Base-by-base conservation (phyloP, 1,140 invertebrate genomes). In the Camponotus vicinus region DNA sequence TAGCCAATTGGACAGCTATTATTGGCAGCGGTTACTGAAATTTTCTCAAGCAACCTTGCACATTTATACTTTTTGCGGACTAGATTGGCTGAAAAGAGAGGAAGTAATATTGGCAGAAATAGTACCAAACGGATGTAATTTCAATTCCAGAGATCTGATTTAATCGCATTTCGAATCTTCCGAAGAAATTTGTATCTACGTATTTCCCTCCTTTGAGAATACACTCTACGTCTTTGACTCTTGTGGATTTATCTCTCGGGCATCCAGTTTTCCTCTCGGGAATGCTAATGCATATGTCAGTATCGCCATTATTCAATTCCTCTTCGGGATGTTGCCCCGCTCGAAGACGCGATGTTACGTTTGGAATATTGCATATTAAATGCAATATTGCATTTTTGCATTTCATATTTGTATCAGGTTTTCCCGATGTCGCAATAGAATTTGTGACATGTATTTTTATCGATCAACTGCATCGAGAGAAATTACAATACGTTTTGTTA, bases 71-170 rank as follows among this genome's bases (percentile, higher is more conserved):
- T 9, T 21, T 34, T 71, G 42, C 57, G 73, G 18, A 71, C 55
- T 34, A n/a, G 18, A 42, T 80, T 40, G 77, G n/a, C 13, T 52
- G 49, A 15, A 18, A 52, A 52, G 15, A 52, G 15, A 15, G 37
- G 18, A 70, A 45, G 34, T 2, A 4, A 55, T 3, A 8, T 32
- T 18, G 13, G 59, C 18, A 57, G 49, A 37, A 75, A 70, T 61
- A 40, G 37, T 52, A 59, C 1, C 40, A 32, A 66, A 57, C 37
- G 34, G 57, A 40, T 9, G 64, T 34, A 77, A 86, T 88, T 86
- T 86, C 70, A 86, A 86, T 86, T 77, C 32, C 37, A 40, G 63
- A 42, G 86, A 55, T 55, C 37, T 80, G 70, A 86, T 88, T 88
- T 88, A 89, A 76, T 71, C 18, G n/a, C 71, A 80, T 64, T 40